Evolutionary conservation across 37 sponge, comb jelly and placozoan species (phyloP).

Genomic region (Amphimedon queenslandica): DNA sequence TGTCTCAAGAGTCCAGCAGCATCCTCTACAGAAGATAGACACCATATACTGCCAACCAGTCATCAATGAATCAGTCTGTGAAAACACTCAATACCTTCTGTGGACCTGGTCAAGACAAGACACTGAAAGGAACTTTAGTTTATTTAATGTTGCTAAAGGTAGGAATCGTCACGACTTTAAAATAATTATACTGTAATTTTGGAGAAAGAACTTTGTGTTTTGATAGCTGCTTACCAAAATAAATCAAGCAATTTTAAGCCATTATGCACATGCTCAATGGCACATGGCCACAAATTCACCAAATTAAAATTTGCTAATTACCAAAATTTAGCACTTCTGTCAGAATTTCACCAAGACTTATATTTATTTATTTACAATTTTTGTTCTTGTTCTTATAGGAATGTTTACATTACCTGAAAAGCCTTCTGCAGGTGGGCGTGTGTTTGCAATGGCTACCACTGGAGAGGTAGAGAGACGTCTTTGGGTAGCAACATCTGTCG

Average conservation of each 20-base stretch:
- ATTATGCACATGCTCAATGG: too few species aligned
- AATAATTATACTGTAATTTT: too few species aligned
- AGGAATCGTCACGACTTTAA: too few species aligned
- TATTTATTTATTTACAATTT: too few species aligned
- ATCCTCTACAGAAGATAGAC: conserved; percentile 70
- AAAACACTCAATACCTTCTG: conserved; percentile 32
- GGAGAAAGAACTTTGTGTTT: too few species aligned
- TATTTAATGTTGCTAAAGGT: conserved; percentile 57
- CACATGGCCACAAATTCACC: too few species aligned
- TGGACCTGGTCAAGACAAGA: conserved; percentile 79
- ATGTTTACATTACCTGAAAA: conserved; percentile 66
- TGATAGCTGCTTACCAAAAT: too few species aligned
- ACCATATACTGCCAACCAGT: conserved; percentile 56
- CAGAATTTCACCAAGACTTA: too few species aligned
- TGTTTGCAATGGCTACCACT: conserved; percentile 79
- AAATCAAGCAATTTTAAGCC: too few species aligned
- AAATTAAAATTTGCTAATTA: too few species aligned
- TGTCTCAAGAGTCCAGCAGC: conserved; percentile 38
- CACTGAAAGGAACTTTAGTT: conserved; percentile 62
- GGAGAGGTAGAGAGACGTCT: conserved; percentile 79
- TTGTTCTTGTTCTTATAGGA: too few species aligned
- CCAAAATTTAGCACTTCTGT: too few species aligned
- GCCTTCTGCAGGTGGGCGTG: conserved; percentile 64
- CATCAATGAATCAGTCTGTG: conserved; percentile 15
- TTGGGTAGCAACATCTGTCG: conserved; percentile 80